Evolutionary conservation across 2,888 invertebrate species (phyloP), one percentile per base, ranked within the genome.

Genomic region (Tetranychus truncatus): DNA sequence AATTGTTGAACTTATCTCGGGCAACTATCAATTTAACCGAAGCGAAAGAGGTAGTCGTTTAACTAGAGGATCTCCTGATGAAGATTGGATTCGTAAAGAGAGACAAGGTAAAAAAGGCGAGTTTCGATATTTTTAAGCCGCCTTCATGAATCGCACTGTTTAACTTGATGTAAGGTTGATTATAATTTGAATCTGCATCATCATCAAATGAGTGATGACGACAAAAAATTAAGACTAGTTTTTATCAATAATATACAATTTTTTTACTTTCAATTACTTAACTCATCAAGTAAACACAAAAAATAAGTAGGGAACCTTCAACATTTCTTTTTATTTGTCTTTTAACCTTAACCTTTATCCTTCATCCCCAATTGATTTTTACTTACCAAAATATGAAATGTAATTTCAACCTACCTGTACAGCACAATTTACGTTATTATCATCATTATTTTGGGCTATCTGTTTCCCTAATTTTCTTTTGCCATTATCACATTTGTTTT

Each of bases 41-140:
- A n/a, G 69, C 45, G 72, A 65, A 75, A 66, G 76, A 66, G 76
- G 76, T 73, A 55, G 74, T 72, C 69, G 75, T 75, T 55, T 76
- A 74, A 21, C 74, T 20, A 18, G 46, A 69, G 75, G 76, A 74
- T 66, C 78, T 67, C 9, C 75, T 46, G 88, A 89, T 20, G 55
- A 55, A 55, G 91, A 92, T 83, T 90, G 91, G 90, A 89, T 91
- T 80, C 88, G 90, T 81, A 89, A 90, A 82, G 91, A 92, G 83
- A 87, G 91, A 80, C 88, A 90, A 82, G 92, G 92, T 85, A 92
- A 92, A 87, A 92, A 92, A 87, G 92, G 92, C 84, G 92, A 92
- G 87, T 92, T 92, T 85, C 88, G 92, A 84, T 93, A 93, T 85
- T 92, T 92, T 86, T 92, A 88, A 87, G 55, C 11, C 55, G 55